phyloP scores from a whole-genome alignment of 2,888 invertebrate species.

The Erebia epiphron region DNA sequence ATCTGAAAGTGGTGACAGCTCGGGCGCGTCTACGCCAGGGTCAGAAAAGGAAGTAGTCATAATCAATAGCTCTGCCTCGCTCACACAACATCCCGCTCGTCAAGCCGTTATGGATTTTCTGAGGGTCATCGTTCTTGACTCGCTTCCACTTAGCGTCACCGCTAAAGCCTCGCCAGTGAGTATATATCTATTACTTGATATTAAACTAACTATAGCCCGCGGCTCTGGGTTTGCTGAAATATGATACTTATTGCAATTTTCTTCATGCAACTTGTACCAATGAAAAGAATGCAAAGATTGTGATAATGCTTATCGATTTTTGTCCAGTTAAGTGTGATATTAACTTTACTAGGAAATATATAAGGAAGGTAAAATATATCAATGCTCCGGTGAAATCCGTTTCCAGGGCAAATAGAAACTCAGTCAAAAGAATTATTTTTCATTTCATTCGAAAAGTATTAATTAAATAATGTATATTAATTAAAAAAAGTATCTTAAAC shows the following conservation, averaged over 20 bases:
- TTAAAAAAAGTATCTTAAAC: no score
- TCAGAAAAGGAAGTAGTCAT: constrained; percentile 82
- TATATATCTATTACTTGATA: background rate
- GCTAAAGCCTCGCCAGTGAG: constrained; percentile 88
- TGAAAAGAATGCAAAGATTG: background rate
- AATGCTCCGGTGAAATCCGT: background rate
- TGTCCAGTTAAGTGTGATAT: background rate
- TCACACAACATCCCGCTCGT: constrained; percentile 89
- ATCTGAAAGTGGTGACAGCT: constrained; percentile 88
- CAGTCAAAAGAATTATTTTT: no score
- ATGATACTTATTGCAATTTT: background rate
- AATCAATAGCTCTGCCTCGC: constrained; percentile 76
- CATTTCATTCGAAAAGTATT: no score
- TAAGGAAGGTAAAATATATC: background rate
- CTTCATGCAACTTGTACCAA: no score
- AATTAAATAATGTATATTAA: no score
- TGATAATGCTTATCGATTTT: constrained; percentile 9
- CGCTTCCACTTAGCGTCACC: constrained; percentile 91
- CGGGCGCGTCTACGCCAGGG: constrained; percentile 90
- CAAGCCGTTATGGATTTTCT: constrained; percentile 97
- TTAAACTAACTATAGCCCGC: background rate
- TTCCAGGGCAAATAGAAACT: no score
- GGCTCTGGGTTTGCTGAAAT: background rate
- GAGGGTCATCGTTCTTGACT: constrained; percentile 96
- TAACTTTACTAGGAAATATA: background rate